Base-by-base conservation (phyloP, 2,797 vertebrate species). In the Apogon talboti region DNA sequence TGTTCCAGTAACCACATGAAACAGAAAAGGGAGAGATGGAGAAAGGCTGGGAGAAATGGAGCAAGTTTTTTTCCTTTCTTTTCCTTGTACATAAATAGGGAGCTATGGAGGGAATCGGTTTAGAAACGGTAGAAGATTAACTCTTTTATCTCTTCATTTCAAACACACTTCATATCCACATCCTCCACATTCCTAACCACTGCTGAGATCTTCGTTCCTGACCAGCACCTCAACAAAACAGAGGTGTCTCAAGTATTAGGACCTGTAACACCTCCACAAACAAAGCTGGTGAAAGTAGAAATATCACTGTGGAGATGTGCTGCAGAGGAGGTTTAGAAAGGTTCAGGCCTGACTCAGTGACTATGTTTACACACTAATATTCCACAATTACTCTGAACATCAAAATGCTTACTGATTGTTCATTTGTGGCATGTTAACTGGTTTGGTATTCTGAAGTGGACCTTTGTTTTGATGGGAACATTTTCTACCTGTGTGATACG, bases 1-100 rank as follows among this genome's bases (percentile, higher is more conserved):
- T 95, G 92, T 93, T 94, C 92, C 91, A 92, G 86, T 87, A 92
- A 89, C 89, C 92, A 94, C 66, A 61, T 90, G 79, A 91, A 92
- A 88, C 84, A 90, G 90, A 87, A 68, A 83, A 46, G 65, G 44
- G 75, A 77, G 73, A 66, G 85, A 75, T 74, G 74, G 76, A 76
- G 79, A 78, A 76, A 77, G 75, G 76, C 83, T 86, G 63, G 12
- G 71, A 86, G 79, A 88, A 83, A 86, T 77, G 81, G 85, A 84
- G 79, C 76, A 82, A 75, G 79, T 79, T 73, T 83, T 83, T 77
- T 11, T 14, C 37, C 76, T 8, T 21, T 55, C 37, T 40, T 75
- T 74, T 71, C 64, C 81, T 81, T 52, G 73, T 67, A 81, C 81
- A 86, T 85, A 91, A 90, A 90, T 81, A 83, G 81, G 78, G 61